Evolutionary conservation across 2,888 invertebrate genomes (phyloP).

Genomic region (Lycocerus yunnanus): DNA sequence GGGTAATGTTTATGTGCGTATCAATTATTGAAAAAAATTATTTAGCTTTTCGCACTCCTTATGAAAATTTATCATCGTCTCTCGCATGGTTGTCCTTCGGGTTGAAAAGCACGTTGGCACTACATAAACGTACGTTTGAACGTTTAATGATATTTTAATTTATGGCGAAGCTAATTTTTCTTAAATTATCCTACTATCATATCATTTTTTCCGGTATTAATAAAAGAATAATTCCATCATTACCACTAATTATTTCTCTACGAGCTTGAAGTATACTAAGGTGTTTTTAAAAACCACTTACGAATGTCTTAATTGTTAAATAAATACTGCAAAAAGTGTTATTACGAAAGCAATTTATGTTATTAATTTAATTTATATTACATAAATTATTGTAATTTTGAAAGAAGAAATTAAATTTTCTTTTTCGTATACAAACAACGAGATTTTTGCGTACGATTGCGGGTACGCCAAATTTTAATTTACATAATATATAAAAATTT

Average conservation of each 20-base stretch:
- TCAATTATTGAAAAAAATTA: neutral
- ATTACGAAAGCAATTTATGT: conserved; percentile 16
- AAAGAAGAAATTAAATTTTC: neutral
- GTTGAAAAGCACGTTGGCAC: conserved; percentile 13
- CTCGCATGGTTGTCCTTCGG: conserved; percentile 15
- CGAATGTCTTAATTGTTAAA: conserved; percentile 38
- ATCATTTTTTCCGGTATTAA: conserved; percentile 34
- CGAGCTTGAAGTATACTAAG: conserved; percentile 27
- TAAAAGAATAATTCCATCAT: conserved; percentile 30
- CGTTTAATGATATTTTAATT: conserved; percentile 35
- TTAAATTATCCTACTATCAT: conserved; percentile 35
- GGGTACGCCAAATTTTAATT: neutral
- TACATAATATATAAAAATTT: neutral
- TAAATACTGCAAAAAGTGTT: conserved; percentile 33
- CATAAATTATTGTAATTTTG: conserved; percentile 16
- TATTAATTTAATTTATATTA: conserved; percentile 28
- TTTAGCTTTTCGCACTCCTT: neutral
- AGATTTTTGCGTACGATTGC: neutral
- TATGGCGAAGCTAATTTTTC: conserved; percentile 32
- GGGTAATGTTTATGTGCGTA: neutral
- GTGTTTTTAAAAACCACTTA: conserved; percentile 37
- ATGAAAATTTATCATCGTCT: neutral
- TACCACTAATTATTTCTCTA: conserved; percentile 33
- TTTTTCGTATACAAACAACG: neutral
- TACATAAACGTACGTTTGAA: conserved; percentile 21